phyloP scores from a whole-genome alignment of 2,888 invertebrate genomes.

The Molanna angustata region DNA sequence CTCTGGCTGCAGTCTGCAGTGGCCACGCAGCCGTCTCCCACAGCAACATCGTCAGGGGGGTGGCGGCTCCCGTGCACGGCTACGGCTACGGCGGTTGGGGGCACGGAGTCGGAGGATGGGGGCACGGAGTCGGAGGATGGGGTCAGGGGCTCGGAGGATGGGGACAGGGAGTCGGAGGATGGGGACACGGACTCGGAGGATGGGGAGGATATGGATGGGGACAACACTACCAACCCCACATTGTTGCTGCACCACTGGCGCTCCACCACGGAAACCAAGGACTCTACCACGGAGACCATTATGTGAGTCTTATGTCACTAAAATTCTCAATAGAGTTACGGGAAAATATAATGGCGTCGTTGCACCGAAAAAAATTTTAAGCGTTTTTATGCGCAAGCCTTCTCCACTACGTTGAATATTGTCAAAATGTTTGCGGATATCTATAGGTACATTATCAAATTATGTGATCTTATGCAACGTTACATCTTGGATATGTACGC shows the following conservation, averaged over 20 bases:
- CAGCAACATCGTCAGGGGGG: conserved; percentile 12
- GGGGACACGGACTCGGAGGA: conserved; percentile 11
- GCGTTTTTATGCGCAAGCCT: too few relatives aligned
- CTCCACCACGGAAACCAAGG: not conserved
- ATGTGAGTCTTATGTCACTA: not conserved
- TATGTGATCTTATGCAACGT: too few relatives aligned
- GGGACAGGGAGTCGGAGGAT: not conserved
- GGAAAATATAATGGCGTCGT: too few relatives aligned
- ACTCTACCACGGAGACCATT: not conserved
- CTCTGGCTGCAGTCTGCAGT: conserved; percentile 5
- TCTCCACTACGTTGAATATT: too few relatives aligned
- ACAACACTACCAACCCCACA: not conserved
- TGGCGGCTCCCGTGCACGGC: not conserved
- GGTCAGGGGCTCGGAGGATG: conserved; percentile 14
- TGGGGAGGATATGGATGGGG: conserved; percentile 10
- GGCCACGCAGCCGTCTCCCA: conserved; percentile 20
- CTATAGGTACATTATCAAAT: too few relatives aligned
- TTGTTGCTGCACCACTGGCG: not conserved
- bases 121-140: conserved; percentile 2
- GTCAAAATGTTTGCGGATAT: too few relatives aligned
- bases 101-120: conserved; percentile 7
- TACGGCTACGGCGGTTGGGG: conserved; percentile 8
- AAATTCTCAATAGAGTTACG: too few relatives aligned
- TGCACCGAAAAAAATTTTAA: too few relatives aligned
- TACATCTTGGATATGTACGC: too few relatives aligned